Conservation (phyloP, 2,888 invertebrate species). For the Meandrusa payeni region DNA sequence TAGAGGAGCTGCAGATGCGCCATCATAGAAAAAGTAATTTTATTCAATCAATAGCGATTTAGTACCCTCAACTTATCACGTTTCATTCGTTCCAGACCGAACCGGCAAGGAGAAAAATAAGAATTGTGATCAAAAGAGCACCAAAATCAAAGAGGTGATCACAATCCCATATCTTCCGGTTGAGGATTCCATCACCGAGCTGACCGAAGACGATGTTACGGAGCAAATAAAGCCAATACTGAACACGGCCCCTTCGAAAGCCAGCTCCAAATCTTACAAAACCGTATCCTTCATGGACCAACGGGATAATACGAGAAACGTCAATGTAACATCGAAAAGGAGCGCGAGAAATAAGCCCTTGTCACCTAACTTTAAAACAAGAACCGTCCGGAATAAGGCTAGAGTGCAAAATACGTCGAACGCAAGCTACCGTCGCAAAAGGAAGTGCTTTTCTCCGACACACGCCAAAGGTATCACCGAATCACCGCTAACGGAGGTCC, state of each 20-base stretch:
- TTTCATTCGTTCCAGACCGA: slow-evolving; percentile 8
- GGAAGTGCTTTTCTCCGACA: slow-evolving; percentile 19
- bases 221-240: slow-evolving; percentile 39
- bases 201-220: background rate
- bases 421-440: slow-evolving; percentile 11
- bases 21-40: too few relatives aligned
- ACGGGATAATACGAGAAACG: slow-evolving; percentile 11
- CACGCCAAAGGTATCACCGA: slow-evolving; percentile 19
- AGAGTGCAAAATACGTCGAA: slow-evolving; percentile 1
- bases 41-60: too few relatives aligned
- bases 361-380: slow-evolving; percentile 20
- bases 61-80: too few relatives aligned
- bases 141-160: slow-evolving; percentile 19
- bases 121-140: slow-evolving; percentile 1
- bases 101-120: background rate
- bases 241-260: slow-evolving; percentile 42
- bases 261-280: slow-evolving; percentile 43
- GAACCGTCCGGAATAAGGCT: background rate
- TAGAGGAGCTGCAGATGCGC: too few relatives aligned
- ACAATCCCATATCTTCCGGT: slow-evolving; percentile 15
- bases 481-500: slow-evolving; percentile 53
- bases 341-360: background rate
- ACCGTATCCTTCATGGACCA: slow-evolving; percentile 51
- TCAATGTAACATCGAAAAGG: background rate
- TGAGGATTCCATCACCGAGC: slow-evolving; percentile 4